These are phyloP conservation scores for Fundulus diaphanus DNA, from an alignment of 2,797 vertebrate genomes.

Conservation along the genomic window DNA sequence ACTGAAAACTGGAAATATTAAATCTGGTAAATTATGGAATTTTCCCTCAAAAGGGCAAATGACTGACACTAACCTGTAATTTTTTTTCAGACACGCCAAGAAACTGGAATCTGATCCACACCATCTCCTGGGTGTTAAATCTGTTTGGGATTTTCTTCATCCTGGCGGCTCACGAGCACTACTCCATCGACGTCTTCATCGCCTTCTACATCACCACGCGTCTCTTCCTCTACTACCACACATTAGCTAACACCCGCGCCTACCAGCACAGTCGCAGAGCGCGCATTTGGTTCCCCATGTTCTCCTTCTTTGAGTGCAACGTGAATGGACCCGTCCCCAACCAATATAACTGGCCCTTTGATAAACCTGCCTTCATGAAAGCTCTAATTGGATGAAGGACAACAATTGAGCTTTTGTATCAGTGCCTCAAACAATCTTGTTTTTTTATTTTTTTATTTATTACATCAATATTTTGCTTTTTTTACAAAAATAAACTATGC, in stretches of 20 bases:
- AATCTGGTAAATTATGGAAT: not conserved
- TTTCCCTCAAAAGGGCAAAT: not conserved
- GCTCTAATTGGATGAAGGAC: constrained; percentile 85
- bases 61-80: not conserved
- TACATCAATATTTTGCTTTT: not conserved
- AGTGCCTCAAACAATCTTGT: not conserved
- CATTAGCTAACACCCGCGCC: constrained; percentile 93
- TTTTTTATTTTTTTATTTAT: constrained; percentile 18
- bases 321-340: constrained; percentile 96
- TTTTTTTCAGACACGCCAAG: constrained; percentile 89
- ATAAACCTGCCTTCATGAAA: constrained; percentile 89
- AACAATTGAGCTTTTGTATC: constrained; percentile 14
- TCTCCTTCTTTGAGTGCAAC: constrained; percentile 98
- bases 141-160: constrained; percentile 99
- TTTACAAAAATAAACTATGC: not conserved
- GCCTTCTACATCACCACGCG: constrained; percentile 99
- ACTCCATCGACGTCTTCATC: constrained; percentile 98
- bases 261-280: constrained; percentile 94
- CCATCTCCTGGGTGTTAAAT: constrained; percentile 97
- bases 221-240: constrained; percentile 98
- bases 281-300: constrained; percentile 98
- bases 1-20: not conserved
- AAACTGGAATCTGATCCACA: constrained; percentile 97
- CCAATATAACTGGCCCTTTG: constrained; percentile 96
- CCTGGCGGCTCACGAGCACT: constrained; percentile 96